Percentiles rank a stretch among this genome's conserved stretches.
Evolutionary conservation across 2,113 vertebrate genomes (phyloP).

Genomic region (Atractosteus spatula): DNA sequence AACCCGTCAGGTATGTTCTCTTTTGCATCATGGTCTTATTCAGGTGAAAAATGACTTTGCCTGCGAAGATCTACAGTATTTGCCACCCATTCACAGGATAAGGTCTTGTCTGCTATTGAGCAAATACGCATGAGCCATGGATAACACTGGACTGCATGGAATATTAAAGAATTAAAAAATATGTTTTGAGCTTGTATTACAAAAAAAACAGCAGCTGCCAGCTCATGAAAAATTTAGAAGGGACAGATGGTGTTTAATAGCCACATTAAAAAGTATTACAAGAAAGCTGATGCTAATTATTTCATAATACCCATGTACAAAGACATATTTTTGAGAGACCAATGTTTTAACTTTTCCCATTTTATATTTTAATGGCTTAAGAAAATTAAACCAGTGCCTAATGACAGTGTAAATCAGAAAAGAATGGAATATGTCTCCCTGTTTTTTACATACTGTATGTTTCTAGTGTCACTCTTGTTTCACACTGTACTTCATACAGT

Average conservation of each 20-base stretch:
- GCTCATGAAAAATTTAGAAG: constrained; percentile 34
- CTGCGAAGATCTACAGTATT: too few relatives aligned
- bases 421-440: too few relatives aligned
- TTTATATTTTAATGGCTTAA: not conserved
- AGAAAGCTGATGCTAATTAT: constrained; percentile 38
- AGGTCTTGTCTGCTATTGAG: too few relatives aligned
- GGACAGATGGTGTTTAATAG: constrained; percentile 42
- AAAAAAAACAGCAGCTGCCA: constrained; percentile 28
- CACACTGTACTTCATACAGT: too few relatives aligned
- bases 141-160: too few relatives aligned
- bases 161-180: not conserved
- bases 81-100: too few relatives aligned
- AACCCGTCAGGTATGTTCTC: too few relatives aligned
- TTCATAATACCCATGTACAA: constrained; percentile 20
- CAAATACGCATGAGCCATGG: too few relatives aligned
- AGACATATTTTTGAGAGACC: constrained; percentile 1
- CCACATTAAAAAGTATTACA: constrained; percentile 37
- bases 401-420: not conserved
- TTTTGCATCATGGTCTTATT: too few relatives aligned
- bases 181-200: constrained; percentile 2
- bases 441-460: too few relatives aligned
- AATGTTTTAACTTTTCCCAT: not conserved
- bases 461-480: too few relatives aligned
- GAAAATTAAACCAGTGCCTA: not conserved
- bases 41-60: too few relatives aligned